These are phyloP conservation scores for Paguma larvata DNA, from an alignment of 2,797 vertebrate species.

Conservation along the genomic window DNA sequence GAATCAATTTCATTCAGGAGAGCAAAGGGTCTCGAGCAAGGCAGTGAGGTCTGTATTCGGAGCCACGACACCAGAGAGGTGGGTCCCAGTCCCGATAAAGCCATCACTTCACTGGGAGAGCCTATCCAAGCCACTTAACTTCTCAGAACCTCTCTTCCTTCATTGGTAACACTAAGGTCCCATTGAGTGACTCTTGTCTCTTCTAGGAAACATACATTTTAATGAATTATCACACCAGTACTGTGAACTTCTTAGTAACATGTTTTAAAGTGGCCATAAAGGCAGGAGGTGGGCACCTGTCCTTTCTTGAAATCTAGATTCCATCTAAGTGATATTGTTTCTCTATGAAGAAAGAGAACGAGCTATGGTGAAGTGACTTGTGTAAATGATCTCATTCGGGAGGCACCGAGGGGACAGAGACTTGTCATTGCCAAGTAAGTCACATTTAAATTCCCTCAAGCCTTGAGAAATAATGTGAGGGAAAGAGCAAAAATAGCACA, in stretches of 20 bases:
- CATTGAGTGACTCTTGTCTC: background rate
- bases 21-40: background rate
- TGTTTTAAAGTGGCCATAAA: conserved; percentile 14
- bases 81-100: background rate
- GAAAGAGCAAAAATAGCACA: conserved; percentile 83
- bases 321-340: conserved; percentile 50
- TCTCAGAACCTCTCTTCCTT: background rate
- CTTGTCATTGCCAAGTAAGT: conserved; percentile 81
- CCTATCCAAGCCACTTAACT: background rate
- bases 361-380: conserved; percentile 55
- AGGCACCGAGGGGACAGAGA: conserved; percentile 70
- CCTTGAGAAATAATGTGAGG: conserved; percentile 83
- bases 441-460: conserved; percentile 83
- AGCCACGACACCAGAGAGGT: background rate
- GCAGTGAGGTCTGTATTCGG: background rate
- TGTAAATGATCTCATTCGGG: conserved; percentile 74
- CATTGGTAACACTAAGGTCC: background rate
- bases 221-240: background rate
- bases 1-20: background rate
- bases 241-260: background rate
- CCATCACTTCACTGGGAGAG: background rate
- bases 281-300: background rate
- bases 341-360: conserved; percentile 66
- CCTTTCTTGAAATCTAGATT: conserved; percentile 50
- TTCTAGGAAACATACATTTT: conserved; percentile 43